Conservation (phyloP, 2,888 invertebrate species). For the Drosophila leonis region DNA sequence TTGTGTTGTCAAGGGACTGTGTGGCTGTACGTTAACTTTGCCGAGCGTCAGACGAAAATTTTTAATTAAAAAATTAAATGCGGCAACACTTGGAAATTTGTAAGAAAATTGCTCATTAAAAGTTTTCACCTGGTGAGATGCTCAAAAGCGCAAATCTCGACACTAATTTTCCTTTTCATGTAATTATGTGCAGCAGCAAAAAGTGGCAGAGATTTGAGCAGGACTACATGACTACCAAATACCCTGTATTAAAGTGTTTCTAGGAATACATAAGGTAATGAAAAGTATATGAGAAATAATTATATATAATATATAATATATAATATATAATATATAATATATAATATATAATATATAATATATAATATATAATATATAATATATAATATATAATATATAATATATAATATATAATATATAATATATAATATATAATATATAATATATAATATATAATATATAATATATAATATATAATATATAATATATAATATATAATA, state of each 20-base stretch:
- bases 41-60: constrained; percentile 28
- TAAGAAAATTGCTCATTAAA: constrained; percentile 81
- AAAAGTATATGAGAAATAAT: not conserved
- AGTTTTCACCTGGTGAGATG: constrained; percentile 76
- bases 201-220: not conserved
- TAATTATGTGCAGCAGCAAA: constrained; percentile 71
- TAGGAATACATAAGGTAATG: not conserved
- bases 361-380: no score
- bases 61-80: constrained; percentile 80
- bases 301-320: not conserved
- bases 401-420: no score
- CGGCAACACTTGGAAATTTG: constrained; percentile 78
- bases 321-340: not conserved
- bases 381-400: no score
- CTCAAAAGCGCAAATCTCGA: constrained; percentile 75
- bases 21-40: constrained; percentile 9
- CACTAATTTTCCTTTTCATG: constrained; percentile 75
- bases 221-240: not conserved
- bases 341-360: no score
- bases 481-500: no score
- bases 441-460: no score
- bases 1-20: constrained; percentile 8
- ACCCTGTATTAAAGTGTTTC: constrained; percentile 12
- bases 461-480: no score
- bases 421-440: no score